Evolutionary conservation across 2,113 vertebrate genomes (phyloP).

Genomic region (Tyrannus savana): DNA sequence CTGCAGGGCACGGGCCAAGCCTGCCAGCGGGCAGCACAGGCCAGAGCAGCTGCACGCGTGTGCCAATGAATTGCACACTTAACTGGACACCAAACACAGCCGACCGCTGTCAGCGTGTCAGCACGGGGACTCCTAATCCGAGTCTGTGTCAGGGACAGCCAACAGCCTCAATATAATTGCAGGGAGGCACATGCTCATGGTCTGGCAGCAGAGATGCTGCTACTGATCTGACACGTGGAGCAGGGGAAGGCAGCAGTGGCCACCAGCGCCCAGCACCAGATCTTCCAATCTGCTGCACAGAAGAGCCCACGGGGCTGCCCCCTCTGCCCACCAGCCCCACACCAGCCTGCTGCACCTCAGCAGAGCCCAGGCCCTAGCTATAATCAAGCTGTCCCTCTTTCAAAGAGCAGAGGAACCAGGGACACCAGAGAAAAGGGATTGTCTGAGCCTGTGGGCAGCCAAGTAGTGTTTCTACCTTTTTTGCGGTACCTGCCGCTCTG

Average conservation of each 20-base stretch:
- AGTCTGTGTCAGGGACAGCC: conserved; percentile 55
- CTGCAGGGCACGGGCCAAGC: not conserved
- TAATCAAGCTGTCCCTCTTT: not conserved
- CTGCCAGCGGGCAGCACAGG: not conserved
- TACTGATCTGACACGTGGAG: conserved; percentile 22
- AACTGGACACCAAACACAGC: conserved; percentile 2
- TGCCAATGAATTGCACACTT: not conserved
- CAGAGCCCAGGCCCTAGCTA: not conserved
- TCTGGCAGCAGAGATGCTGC: conserved; percentile 55
- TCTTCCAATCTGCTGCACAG: accelerated
- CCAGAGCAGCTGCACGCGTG: not conserved
- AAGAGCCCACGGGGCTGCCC: not conserved
- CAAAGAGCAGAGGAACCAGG: not conserved
- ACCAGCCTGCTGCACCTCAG: not conserved
- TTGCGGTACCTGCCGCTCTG: not conserved
- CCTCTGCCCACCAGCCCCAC: not conserved
- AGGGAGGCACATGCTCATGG: conserved; percentile 31
- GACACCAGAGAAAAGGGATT: not conserved
- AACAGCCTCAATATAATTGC: not conserved
- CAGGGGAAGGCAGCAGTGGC: accelerated
- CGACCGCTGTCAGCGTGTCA: conserved; percentile 56
- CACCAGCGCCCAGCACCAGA: not conserved
- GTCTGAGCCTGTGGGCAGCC: not conserved
- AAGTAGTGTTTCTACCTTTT: not conserved
- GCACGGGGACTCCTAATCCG: conserved; percentile 29